phyloP scores from a whole-genome alignment of 2,888 invertebrate species.

The Listrodromus nycthemerus region DNA sequence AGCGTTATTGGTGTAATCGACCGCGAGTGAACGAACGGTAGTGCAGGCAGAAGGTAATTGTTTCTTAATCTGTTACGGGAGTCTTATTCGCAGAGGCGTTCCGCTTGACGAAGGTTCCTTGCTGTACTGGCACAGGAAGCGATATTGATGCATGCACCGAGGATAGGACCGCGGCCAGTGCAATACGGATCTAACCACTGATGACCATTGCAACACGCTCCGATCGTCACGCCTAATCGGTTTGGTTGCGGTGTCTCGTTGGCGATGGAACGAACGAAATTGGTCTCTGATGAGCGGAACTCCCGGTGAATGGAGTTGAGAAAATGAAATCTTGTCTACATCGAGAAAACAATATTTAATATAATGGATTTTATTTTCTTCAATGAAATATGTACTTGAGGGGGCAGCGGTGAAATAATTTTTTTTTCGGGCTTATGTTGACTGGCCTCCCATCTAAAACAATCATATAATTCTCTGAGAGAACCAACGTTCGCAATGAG shows the following conservation, averaged over 20 bases:
- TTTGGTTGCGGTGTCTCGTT: background rate
- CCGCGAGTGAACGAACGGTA: slow-evolving; percentile 62
- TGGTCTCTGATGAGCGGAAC: background rate
- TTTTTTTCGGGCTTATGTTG: too few relatives aligned
- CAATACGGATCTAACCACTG: slow-evolving; percentile 19
- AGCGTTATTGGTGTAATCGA: slow-evolving; percentile 62
- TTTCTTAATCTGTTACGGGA: background rate
- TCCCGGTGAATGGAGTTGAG: background rate
- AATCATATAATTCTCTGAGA: background rate
- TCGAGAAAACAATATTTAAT: too few relatives aligned
- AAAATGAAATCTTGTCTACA: background rate
- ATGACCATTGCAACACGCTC: slow-evolving; percentile 35
- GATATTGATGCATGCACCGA: background rate
- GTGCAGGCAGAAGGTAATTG: slow-evolving; percentile 24
- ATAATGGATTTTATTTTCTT: too few relatives aligned
- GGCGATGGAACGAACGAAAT: background rate
- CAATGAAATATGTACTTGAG: too few relatives aligned
- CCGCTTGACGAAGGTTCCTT: slow-evolving; percentile 44
- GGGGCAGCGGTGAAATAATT: too few relatives aligned
- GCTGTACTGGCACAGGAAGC: slow-evolving; percentile 19
- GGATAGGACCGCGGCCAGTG: slow-evolving; percentile 5
- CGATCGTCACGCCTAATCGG: slow-evolving; percentile 29
- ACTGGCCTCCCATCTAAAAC: slow-evolving; percentile 9
- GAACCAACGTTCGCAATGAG: background rate
- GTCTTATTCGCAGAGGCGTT: slow-evolving; percentile 57